These are phyloP conservation scores for Phyllotreta cruciferae DNA, from an alignment of 2,888 invertebrate species.

Conservation along the genomic window DNA sequence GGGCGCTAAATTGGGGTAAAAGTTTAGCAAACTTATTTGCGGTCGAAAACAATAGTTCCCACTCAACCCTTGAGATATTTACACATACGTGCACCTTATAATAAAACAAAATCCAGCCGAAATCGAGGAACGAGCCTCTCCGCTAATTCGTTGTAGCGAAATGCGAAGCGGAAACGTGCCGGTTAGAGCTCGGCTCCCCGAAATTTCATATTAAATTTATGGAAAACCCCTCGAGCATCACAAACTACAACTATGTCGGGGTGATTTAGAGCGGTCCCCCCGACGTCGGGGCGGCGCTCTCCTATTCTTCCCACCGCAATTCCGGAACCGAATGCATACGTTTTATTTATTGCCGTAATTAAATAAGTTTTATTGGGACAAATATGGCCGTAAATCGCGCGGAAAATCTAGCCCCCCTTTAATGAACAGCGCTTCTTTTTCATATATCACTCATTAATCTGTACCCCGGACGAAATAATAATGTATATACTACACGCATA, in stretches of 20 bases:
- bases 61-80: too few species aligned
- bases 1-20: too few species aligned
- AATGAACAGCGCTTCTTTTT: too few species aligned
- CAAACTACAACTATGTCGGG: background rate
- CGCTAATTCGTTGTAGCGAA: conserved; percentile 3
- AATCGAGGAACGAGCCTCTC: too few species aligned
- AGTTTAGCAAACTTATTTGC: too few species aligned
- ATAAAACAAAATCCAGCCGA: background rate
- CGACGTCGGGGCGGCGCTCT: background rate
- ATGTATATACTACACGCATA: too few species aligned
- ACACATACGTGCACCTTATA: background rate
- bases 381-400: background rate
- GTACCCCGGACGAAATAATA: too few species aligned
- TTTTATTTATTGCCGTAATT: conserved; percentile 4
- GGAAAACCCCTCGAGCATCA: conserved; percentile 6
- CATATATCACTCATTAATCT: too few species aligned
- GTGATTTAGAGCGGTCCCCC: background rate
- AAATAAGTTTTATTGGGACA: conserved; percentile 1
- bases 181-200: background rate
- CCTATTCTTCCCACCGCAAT: background rate
- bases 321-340: conserved; percentile 3
- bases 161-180: background rate
- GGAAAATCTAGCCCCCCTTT: background rate
- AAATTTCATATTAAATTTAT: conserved; percentile 12
- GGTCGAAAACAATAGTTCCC: too few species aligned